Evolutionary conservation across 2,113 vertebrate genomes (phyloP).

Genomic region (Pelecanus crispus): DNA sequence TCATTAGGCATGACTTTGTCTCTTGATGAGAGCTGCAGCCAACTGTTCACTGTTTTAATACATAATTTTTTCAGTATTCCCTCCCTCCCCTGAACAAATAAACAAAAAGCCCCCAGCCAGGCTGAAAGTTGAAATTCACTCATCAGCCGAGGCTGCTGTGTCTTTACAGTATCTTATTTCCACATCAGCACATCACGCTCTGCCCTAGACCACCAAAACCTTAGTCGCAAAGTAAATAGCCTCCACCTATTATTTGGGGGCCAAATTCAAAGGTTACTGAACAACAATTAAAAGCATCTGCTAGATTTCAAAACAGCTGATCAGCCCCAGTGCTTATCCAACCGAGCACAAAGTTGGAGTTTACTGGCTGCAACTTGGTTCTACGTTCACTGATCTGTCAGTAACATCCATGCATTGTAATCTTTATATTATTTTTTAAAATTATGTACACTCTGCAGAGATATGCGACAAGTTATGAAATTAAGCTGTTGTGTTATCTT

Average conservation of each 20-base stretch:
- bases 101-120: neutral
- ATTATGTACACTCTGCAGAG: neutral
- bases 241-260: neutral
- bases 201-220: neutral
- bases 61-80: neutral
- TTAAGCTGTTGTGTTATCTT: neutral
- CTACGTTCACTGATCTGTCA: neutral
- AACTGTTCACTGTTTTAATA: neutral
- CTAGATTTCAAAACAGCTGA: neutral
- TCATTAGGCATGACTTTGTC: conserved; percentile 13
- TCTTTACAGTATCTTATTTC: neutral
- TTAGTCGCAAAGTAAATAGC: neutral
- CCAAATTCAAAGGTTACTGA: neutral
- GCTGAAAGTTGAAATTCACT: neutral
- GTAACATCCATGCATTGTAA: neutral
- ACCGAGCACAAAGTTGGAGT: neutral
- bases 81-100: neutral
- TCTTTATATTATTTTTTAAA: neutral
- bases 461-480: neutral
- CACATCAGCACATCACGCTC: neutral
- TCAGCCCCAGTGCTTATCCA: neutral
- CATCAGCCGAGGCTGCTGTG: neutral
- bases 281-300: neutral
- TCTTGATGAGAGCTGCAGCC: conserved; percentile 10
- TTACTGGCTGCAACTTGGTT: neutral